Evolutionary conservation across 2,888 invertebrate species (phyloP).

Genomic region (Hyles lineata): DNA sequence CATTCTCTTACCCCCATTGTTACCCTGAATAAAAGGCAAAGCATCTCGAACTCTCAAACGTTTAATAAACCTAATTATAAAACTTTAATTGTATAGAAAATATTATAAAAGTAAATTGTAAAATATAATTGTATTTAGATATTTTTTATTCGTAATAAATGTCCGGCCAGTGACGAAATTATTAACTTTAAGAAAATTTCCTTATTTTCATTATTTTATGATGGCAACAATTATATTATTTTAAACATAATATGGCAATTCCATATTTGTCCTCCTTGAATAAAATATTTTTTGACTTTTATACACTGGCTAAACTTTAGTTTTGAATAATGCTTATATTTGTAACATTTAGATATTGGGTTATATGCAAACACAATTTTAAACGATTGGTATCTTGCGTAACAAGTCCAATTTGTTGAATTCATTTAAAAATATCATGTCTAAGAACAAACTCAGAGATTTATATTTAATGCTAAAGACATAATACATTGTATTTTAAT

Average conservation of each 20-base stretch:
- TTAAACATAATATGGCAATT: neutral
- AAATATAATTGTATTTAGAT: conserved; percentile 33
- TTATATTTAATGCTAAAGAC: neutral
- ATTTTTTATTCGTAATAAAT: conserved; percentile 35
- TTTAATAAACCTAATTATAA: conserved; percentile 6
- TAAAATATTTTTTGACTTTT: conserved; percentile 33
- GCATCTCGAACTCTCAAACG: neutral
- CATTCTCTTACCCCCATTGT: neutral
- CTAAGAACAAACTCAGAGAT: neutral
- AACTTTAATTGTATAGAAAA: conserved; percentile 20
- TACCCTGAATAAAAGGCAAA: conserved; percentile 8
- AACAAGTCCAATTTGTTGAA: neutral
- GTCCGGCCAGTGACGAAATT: conserved; percentile 30
- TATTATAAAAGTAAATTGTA: conserved; percentile 25
- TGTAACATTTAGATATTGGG: conserved; percentile 8
- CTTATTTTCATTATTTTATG: conserved; percentile 28
- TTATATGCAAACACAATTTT: conserved; percentile 3
- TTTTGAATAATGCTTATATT: conserved; percentile 11
- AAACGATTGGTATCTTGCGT: neutral
- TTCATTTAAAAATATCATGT: neutral
- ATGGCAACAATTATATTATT: conserved; percentile 4
- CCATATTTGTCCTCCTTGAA: neutral
- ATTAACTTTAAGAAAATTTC: conserved; percentile 27
- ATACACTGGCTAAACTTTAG: conserved; percentile 27
- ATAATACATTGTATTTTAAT: neutral